phyloP scores from a whole-genome alignment of 37 sponge, comb jelly and placozoan species.

The Theonella swinhoei region DNA sequence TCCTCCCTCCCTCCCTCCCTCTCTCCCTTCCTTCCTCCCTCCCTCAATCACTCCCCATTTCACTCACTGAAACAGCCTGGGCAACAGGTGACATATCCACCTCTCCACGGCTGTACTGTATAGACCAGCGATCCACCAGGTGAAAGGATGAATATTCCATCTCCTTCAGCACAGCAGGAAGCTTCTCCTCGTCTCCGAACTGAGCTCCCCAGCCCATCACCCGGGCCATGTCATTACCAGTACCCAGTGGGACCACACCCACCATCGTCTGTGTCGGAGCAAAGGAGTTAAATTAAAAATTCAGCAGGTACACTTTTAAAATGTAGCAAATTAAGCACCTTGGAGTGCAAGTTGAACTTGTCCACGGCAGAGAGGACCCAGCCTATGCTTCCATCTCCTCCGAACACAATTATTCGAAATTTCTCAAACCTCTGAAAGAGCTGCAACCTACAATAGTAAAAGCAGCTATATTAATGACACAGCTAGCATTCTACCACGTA shows the following conservation, averaged over 20 bases:
- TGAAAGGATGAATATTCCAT: constrained; percentile 75
- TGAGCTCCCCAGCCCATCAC: constrained; percentile 96
- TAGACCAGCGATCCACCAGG: constrained; percentile 89
- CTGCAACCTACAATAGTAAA: constrained; percentile 55
- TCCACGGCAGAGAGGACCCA: constrained; percentile 95
- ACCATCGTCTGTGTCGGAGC: constrained; percentile 70
- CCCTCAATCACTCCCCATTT: no score
- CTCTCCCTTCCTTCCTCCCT: not conserved
- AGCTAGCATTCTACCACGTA: not conserved
- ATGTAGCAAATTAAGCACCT: constrained; percentile 46
- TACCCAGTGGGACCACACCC: constrained; percentile 92
- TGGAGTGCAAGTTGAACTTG: constrained; percentile 78
- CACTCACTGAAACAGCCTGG: not conserved
- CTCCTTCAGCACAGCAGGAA: constrained; percentile 73
- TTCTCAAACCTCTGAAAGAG: constrained; percentile 83
- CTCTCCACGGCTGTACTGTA: constrained; percentile 46
- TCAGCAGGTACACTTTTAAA: not conserved
- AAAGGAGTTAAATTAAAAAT: not conserved
- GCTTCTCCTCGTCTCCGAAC: constrained; percentile 83
- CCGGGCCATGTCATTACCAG: constrained; percentile 95
- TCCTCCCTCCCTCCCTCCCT: not conserved
- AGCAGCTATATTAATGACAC: not conserved
- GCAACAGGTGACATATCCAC: not conserved
- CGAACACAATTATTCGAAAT: constrained; percentile 87
- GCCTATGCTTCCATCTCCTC: constrained; percentile 97